Base-by-base conservation (phyloP, 2,888 invertebrate genomes). In the Formica aserva region DNA sequence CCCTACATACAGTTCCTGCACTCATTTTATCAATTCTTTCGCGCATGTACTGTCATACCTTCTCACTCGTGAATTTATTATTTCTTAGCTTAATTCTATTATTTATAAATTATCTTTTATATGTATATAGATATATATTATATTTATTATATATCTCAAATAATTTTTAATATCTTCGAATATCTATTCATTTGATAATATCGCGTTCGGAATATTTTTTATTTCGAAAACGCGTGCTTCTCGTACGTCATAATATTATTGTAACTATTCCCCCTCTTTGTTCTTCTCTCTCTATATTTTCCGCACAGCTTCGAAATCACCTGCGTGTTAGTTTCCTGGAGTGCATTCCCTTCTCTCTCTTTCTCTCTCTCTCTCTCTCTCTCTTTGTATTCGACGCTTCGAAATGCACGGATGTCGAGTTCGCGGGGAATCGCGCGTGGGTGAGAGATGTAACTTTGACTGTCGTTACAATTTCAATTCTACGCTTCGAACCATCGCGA, bases 401-500 rank as follows among this genome's bases (percentile, higher is more conserved):
- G 69, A 77, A 77, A 69, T 77, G 77, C 69, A 69, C 26, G 77
- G 77, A 77, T 55, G 29, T 77, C 77, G 55, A 77, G 55, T 69
- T 77, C 41, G 77, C 35, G 76, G 76, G 66, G 48, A 76, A 57
- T 77, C 69, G 41, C 38, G 41, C 55, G 76, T 32, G 55, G 32
- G 15, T 69, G 77, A 69, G 55, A 67, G 77, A 77, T 77, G 52
- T 77, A 77, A 77, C 77, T 77, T 77, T 55, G 69, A 69, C 18
- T 77, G 77, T 77, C 77, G 77, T 77, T 77, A 69, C 77, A 67
- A 77, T 77, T 77, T 77, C 77, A 77, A 77, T 77, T 77, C 77
- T 52, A 67, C 69, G 67, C 55, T 77, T 67, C 77, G 69, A 69
- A 57, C 69, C 77, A 69, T 69, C 55, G 38, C 69, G 71, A 77